phyloP scores from a whole-genome alignment of 2,113 vertebrate genomes.

The Pteropus alecto region DNA sequence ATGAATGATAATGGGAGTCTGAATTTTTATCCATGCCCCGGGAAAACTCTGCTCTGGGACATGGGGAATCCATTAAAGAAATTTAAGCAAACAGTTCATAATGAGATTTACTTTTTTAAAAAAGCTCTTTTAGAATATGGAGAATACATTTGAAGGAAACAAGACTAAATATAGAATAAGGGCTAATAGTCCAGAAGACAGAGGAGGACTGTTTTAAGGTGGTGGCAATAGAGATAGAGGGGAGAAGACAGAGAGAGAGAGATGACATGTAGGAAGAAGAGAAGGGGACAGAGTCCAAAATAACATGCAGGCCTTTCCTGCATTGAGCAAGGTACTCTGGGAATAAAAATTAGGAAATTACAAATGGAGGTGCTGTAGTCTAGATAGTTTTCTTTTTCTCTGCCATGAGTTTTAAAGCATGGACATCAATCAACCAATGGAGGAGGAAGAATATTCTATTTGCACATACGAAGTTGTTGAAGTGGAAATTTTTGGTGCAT shows the following conservation, averaged over 20 bases:
- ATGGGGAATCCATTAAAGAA: background rate
- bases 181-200: background rate
- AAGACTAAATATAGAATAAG: background rate
- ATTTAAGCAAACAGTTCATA: background rate
- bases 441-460: background rate
- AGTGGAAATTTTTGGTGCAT: background rate
- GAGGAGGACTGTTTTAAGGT: background rate
- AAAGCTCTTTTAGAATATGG: background rate
- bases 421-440: background rate
- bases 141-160: background rate
- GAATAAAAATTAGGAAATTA: too few species aligned
- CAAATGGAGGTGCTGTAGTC: background rate
- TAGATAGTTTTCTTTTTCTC: background rate
- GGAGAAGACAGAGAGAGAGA: background rate
- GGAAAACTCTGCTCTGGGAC: background rate
- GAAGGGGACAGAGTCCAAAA: background rate
- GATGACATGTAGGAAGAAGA: background rate
- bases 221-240: background rate
- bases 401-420: background rate
- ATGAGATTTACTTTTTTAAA: background rate
- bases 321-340: too few species aligned
- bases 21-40: background rate
- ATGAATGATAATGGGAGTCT: background rate
- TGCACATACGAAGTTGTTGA: background rate
- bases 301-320: background rate